A percentile compares a stretch with the other conserved stretches of the same genome.
Evolutionary conservation across 2,888 invertebrate species (phyloP).

Genomic region (Drosophila pullipes): DNA sequence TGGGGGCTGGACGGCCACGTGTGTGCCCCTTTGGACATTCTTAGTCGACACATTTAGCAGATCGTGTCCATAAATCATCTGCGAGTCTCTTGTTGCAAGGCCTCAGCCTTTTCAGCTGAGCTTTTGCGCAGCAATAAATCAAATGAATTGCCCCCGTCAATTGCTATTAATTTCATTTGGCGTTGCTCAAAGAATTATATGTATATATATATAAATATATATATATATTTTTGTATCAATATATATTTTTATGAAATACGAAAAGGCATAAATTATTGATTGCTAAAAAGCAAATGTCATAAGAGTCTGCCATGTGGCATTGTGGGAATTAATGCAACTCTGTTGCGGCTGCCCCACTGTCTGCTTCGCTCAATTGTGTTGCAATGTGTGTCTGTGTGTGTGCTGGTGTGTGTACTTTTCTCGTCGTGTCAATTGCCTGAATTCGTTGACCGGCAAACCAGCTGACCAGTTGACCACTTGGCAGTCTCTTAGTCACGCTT

Average conservation of each 20-base stretch:
- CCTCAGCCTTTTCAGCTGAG: constrained; percentile 15
- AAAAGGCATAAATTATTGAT: constrained; percentile 76
- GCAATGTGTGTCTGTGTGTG: constrained; percentile 41
- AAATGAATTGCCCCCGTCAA: constrained; percentile 62
- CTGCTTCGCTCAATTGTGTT: constrained; percentile 47
- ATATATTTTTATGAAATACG: constrained; percentile 32
- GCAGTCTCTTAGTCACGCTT: constrained; percentile 50
- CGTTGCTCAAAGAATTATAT: constrained; percentile 48
- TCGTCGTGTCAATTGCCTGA: constrained; percentile 62
- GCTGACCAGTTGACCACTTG: constrained; percentile 19
- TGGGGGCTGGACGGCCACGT: constrained; percentile 23
- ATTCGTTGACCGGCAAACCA: constrained; percentile 27
- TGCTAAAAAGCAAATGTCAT: constrained; percentile 80
- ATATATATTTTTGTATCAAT: constrained; percentile 17
- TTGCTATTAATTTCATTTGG: constrained; percentile 69
- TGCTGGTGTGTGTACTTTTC: constrained; percentile 50
- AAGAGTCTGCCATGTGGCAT: constrained; percentile 53
- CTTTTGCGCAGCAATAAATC: constrained; percentile 58
- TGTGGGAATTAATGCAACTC: constrained; percentile 48
- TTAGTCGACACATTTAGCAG: constrained; percentile 58
- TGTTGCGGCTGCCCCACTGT: constrained; percentile 9
- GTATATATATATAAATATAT: constrained; percentile 18
- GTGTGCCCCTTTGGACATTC: constrained; percentile 44
- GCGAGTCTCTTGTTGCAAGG: constrained; percentile 13
- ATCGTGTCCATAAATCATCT: constrained; percentile 68